Percentiles rank a stretch among this genome's conserved stretches.
Conservation (phyloP, 2,888 invertebrate species). For the Tridacna crocea region DNA sequence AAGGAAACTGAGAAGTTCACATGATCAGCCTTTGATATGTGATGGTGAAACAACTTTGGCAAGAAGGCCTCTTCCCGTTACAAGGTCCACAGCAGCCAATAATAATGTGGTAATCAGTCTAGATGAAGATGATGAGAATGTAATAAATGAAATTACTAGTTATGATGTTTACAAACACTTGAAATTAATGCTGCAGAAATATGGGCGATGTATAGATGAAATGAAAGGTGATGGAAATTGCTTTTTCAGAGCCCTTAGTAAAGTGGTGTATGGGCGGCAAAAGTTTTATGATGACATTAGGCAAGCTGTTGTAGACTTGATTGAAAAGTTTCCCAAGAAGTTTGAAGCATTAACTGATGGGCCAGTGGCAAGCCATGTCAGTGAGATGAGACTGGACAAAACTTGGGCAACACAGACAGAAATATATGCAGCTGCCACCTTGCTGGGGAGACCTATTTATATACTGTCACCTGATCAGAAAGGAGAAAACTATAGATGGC, state of each 20-base stretch:
- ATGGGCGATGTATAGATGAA: constrained; percentile 72
- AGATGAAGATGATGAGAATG: constrained; percentile 43
- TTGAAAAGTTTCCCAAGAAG: constrained; percentile 68
- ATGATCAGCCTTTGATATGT: background rate
- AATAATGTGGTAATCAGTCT: constrained; percentile 1
- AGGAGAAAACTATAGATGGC: constrained; percentile 72
- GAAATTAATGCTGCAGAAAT: constrained; percentile 59
- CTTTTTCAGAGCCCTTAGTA: constrained; percentile 78
- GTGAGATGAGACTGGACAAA: constrained; percentile 66
- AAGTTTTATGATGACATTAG: constrained; percentile 72
- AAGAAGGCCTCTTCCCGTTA: background rate
- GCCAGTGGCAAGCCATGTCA: constrained; percentile 66
- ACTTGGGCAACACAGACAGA: constrained; percentile 78
- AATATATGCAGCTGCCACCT: constrained; percentile 77
- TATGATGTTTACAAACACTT: constrained; percentile 69
- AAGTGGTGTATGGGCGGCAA: constrained; percentile 74
- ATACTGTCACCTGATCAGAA: constrained; percentile 75
- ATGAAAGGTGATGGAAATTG: constrained; percentile 79
- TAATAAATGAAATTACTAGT: constrained; percentile 60
- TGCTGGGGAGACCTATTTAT: constrained; percentile 73
- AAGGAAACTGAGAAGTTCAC: background rate
- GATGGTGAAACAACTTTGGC: background rate
- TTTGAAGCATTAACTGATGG: constrained; percentile 75
- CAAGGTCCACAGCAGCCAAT: constrained; percentile 2
- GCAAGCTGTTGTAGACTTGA: constrained; percentile 74